Evolutionary conservation across 2,797 vertebrate species (phyloP), one percentile per base, ranked within the genome.

Genomic region (Botia kubotai): DNA sequence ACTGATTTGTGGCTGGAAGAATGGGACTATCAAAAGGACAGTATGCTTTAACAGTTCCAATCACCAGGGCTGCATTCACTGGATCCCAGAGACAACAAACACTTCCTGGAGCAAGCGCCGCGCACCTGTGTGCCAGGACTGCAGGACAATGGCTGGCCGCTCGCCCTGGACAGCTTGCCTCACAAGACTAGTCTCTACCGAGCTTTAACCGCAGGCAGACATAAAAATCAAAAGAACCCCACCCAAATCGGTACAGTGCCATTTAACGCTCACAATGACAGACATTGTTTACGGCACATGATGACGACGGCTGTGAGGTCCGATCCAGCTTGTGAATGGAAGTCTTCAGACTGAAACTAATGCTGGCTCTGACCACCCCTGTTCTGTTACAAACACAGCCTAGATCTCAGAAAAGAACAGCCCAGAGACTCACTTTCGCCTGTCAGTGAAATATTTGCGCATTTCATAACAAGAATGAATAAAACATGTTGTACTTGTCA

Each of bases 11-110:
- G 75, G 57, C 36, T 29, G 55, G 73, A 77, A 83, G 53, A 63
- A 82, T 57, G 71, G 52, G 65, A 76, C 13, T 2, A 60, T 72
- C 43, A 50, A 68, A 68, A 79, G 58, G 57, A 48, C 6, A 71
- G 7, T 70, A 87, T 48, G 77, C 82, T 72, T 48, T 67, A 87
- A 80, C 46, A 65, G 75, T 62, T 84, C 39, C 13, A 65, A 79
- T 84, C 69, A 81, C 55, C 75, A 13, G 67, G 6, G 33, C 36
- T 11, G 11, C 14, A 50, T 58, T 72, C 79, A 79, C 29, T 58
- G 55, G 70, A 1, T 26, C 50, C 78, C 66, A 68, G 72, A 81
- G 68, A 80, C 80, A 53, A 52, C 12, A 69, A 78, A 77, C 57
- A 57, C 72, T 79, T 82, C 79, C 77, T 75, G 83, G 33, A 75